Percentiles rank a stretch among this genome's conserved stretches.
Evolutionary conservation across 2,888 invertebrate genomes (phyloP).

Genomic region (Sycophila texana): DNA sequence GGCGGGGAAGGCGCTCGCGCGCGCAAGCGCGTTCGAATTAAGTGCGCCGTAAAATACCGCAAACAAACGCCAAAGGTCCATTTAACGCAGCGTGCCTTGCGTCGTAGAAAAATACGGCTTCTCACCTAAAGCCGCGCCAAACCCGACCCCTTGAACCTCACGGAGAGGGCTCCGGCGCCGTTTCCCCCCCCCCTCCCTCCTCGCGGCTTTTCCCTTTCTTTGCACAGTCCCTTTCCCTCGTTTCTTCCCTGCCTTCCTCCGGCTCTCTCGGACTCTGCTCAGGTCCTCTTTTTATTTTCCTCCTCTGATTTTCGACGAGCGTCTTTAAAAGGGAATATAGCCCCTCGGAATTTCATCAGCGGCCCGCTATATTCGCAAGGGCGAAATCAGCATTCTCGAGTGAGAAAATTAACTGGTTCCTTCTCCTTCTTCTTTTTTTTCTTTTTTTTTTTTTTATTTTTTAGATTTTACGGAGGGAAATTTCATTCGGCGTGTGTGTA

Average conservation of each 20-base stretch:
- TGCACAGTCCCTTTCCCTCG: neutral
- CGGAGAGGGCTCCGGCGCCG: conserved; percentile 5
- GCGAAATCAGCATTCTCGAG: too few relatives aligned
- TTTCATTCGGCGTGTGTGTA: too few relatives aligned
- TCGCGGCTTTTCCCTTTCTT: neutral
- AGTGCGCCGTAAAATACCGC: conserved; percentile 51
- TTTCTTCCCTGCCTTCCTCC: neutral
- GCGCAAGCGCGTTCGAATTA: conserved; percentile 35
- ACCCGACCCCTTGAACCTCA: neutral
- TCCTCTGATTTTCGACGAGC: conserved; percentile 26
- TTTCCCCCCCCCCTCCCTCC: conserved; percentile 9
- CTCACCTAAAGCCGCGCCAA: conserved; percentile 29
- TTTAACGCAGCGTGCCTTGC: conserved; percentile 37
- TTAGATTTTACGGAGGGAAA: too few relatives aligned
- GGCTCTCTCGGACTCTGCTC: neutral
- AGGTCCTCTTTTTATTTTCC: conserved; percentile 1
- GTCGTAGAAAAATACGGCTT: conserved; percentile 39
- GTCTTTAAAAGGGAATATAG: conserved; percentile 3
- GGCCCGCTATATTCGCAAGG: too few relatives aligned
- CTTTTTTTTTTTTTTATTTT: too few relatives aligned
- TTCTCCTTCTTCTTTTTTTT: too few relatives aligned
- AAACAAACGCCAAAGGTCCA: conserved; percentile 53
- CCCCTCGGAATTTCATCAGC: conserved; percentile 26
- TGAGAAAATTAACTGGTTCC: too few relatives aligned
- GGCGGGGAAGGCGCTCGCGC: conserved; percentile 18